phyloP scores from a whole-genome alignment of 1,140 invertebrate species.

The Ceratina australensis region DNA sequence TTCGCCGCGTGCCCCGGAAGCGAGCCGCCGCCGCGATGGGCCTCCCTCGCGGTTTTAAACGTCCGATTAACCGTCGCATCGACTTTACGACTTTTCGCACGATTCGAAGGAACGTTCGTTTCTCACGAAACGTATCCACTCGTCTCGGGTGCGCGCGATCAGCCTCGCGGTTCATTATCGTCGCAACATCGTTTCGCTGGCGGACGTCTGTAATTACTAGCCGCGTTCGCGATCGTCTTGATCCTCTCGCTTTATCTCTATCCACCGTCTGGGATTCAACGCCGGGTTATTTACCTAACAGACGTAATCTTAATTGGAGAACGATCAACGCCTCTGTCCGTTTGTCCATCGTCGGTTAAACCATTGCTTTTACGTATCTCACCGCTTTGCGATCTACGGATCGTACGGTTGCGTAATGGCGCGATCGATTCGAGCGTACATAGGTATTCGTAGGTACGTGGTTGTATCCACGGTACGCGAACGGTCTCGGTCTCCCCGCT shows the following conservation, averaged over 20 bases:
- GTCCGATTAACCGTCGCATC: not conserved
- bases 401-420: not conserved
- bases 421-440: not conserved
- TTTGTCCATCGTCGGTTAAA: not conserved
- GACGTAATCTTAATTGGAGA: not conserved
- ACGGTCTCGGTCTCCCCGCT: not conserved
- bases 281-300: not conserved
- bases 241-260: not conserved
- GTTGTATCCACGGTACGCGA: not conserved
- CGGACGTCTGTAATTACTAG: conserved; percentile 64
- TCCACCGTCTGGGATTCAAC: not conserved
- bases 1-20: not conserved
- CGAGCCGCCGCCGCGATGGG: not conserved
- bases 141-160: not conserved
- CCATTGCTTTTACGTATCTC: no score
- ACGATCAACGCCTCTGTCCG: not conserved
- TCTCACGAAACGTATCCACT: not conserved
- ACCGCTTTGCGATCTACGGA: conserved; percentile 16
- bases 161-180: conserved; percentile 49
- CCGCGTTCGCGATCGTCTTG: conserved; percentile 50
- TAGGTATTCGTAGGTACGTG: not conserved
- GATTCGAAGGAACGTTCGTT: not conserved
- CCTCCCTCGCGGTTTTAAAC: not conserved
- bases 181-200: conserved; percentile 39
- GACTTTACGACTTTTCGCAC: not conserved